phyloP scores from a whole-genome alignment of 2,797 vertebrate genomes.

The Phyllotis vaccarum region DNA sequence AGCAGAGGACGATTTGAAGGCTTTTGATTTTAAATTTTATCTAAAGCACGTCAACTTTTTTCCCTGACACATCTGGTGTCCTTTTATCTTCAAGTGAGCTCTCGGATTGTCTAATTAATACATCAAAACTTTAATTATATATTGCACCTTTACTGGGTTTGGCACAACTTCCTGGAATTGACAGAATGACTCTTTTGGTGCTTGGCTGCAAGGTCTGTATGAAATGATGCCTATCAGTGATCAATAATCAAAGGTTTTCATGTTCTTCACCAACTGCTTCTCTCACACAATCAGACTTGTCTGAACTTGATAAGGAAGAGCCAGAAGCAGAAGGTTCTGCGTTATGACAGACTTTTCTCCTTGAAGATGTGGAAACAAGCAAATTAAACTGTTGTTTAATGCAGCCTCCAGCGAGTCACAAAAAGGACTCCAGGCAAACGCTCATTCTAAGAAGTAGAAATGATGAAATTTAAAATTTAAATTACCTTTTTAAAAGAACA shows the following conservation, averaged over 20 bases:
- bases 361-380: neutral
- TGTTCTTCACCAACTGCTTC: constrained; percentile 16
- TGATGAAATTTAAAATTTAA: constrained; percentile 22
- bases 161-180: constrained; percentile 80
- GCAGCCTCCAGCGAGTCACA: neutral
- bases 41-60: constrained; percentile 86
- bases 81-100: constrained; percentile 90
- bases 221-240: constrained; percentile 45
- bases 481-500: constrained; percentile 4
- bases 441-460: constrained; percentile 36
- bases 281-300: neutral
- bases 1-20: constrained; percentile 85
- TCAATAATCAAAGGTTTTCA: constrained; percentile 38
- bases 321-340: neutral
- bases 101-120: constrained; percentile 90
- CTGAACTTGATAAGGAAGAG: neutral
- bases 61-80: constrained; percentile 88
- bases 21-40: constrained; percentile 90
- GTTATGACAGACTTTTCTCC: constrained; percentile 19
- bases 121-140: constrained; percentile 89
- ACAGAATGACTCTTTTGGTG: neutral
- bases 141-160: constrained; percentile 85
- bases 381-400: constrained; percentile 41
- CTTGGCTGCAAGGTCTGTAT: constrained; percentile 39
- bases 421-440: neutral